Conservation (phyloP, 1,140 invertebrate genomes). For the Pararge aegeria region DNA sequence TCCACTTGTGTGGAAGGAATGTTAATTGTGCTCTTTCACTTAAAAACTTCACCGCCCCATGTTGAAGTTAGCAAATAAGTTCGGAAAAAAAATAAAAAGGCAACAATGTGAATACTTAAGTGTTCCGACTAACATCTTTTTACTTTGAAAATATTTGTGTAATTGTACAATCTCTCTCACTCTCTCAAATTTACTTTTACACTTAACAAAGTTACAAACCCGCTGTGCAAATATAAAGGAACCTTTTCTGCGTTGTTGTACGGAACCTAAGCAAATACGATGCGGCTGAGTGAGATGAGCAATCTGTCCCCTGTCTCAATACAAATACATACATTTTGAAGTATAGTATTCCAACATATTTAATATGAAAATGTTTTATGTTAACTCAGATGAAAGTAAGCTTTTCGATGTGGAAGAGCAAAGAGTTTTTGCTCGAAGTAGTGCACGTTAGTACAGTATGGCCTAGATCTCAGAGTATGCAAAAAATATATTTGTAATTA, state of each 20-base stretch:
- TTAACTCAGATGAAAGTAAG: conserved; percentile 24
- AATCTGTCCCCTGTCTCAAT: conserved; percentile 36
- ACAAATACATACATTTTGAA: conserved; percentile 30
- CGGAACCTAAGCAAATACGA: conserved; percentile 55
- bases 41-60: conserved; percentile 31
- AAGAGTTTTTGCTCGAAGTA: conserved; percentile 26
- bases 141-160: conserved; percentile 41
- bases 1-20: conserved; percentile 38
- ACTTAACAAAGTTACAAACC: conserved; percentile 47
- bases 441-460: conserved; percentile 15
- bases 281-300: conserved; percentile 40
- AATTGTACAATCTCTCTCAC: conserved; percentile 23
- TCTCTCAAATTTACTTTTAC: conserved; percentile 49
- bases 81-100: conserved; percentile 23
- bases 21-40: conserved; percentile 40
- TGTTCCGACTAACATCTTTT: conserved; percentile 35
- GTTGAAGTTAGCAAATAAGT: conserved; percentile 30
- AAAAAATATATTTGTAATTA: no score
- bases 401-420: conserved; percentile 24
- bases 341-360: conserved; percentile 23
- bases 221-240: conserved; percentile 47
- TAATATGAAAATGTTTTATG: conserved; percentile 27
- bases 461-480: conserved; percentile 18
- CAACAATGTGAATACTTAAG: conserved; percentile 30
- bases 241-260: conserved; percentile 42